A percentile compares a stretch with the other conserved stretches of the same genome.
Conservation (phyloP, 2,113 vertebrate species). For the Spilogale gracilis region DNA sequence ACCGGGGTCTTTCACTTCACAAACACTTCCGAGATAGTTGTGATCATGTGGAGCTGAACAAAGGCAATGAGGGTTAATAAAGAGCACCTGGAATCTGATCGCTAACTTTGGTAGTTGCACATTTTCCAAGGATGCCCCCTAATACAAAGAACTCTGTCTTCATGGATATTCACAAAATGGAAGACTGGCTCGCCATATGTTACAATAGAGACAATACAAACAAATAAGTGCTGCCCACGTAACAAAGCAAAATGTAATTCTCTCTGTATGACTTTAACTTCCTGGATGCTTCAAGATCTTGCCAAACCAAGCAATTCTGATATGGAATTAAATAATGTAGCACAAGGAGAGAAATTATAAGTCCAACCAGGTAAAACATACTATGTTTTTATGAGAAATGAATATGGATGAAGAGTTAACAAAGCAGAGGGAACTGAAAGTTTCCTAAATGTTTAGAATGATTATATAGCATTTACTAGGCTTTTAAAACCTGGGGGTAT, state of each 20-base stretch:
- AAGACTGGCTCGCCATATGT: not conserved
- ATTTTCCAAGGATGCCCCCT: not conserved
- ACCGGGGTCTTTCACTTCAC: not conserved
- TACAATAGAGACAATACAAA: not conserved
- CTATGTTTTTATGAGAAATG: not conserved
- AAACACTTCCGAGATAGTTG: not conserved
- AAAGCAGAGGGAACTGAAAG: slow-evolving; percentile 25
- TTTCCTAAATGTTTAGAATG: not conserved
- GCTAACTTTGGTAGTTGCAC: not conserved
- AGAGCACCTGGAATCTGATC: not conserved
- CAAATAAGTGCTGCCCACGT: not conserved
- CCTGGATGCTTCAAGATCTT: not conserved
- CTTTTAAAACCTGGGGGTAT: slow-evolving; percentile 25
- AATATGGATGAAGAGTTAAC: slow-evolving; percentile 22
- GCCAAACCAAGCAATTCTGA: slow-evolving; percentile 48
- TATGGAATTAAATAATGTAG: slow-evolving; percentile 51
- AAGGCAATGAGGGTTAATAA: not conserved
- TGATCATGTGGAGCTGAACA: not conserved
- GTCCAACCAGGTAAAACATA: not conserved
- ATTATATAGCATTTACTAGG: slow-evolving; percentile 16
- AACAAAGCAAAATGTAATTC: not conserved
- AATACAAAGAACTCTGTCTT: not conserved
- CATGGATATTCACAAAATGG: not conserved
- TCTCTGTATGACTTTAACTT: slow-evolving; percentile 21
- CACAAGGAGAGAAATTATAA: slow-evolving; percentile 12